Percentiles rank a stretch among this genome's conserved stretches.
Conservation (phyloP, 2,113 vertebrate species). For the Xiphophorus maculatus region DNA sequence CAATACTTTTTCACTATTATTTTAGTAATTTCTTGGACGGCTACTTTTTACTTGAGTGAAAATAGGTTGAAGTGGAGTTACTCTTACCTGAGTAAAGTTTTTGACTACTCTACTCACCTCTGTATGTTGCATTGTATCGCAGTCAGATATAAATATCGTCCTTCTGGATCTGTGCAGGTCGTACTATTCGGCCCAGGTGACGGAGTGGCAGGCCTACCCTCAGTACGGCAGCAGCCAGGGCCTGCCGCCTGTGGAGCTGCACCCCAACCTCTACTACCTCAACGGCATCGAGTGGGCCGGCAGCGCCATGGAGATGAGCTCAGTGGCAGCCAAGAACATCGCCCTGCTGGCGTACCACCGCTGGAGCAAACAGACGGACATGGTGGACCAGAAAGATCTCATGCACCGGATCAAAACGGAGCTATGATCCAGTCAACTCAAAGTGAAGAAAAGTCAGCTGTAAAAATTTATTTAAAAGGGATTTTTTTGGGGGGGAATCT, state of each 20-base stretch:
- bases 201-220: conserved; percentile 90
- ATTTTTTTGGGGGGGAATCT: neutral
- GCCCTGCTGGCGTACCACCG: conserved; percentile 94
- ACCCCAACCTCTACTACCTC: conserved; percentile 93
- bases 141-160: too few relatives aligned
- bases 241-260: conserved; percentile 87
- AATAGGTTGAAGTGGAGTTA: too few relatives aligned
- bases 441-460: neutral
- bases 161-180: conserved; percentile 69
- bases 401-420: conserved; percentile 98
- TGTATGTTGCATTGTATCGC: too few relatives aligned
- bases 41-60: too few relatives aligned
- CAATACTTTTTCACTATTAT: too few relatives aligned
- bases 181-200: conserved; percentile 95
- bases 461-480: neutral
- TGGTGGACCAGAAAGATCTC: conserved; percentile 96
- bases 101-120: too few relatives aligned
- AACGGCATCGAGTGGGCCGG: conserved; percentile 93
- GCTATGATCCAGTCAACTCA: conserved; percentile 78
- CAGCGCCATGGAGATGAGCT: conserved; percentile 95
- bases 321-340: conserved; percentile 94
- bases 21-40: too few relatives aligned
- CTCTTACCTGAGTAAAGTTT: too few relatives aligned
- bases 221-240: conserved; percentile 80
- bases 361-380: conserved; percentile 92